A percentile compares a stretch with the other conserved stretches of the same genome.
Conservation (phyloP, 92 coral and sea anemone genomes). For the Palythoa caribaeorum region DNA sequence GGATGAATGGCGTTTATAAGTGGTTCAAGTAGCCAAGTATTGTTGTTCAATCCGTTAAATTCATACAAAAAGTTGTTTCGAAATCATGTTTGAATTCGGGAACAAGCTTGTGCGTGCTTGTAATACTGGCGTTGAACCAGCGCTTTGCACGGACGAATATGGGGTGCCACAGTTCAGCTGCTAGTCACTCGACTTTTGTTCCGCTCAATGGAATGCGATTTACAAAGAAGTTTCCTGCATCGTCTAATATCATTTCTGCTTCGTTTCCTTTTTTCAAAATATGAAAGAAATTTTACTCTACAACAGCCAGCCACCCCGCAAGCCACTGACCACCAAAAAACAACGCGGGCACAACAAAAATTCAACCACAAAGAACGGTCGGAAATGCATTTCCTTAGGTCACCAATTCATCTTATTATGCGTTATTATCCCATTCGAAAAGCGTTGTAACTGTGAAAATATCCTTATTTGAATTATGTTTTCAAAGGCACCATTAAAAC, state of each 20-base stretch:
- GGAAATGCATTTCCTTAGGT: background rate
- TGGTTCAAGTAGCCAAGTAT: background rate
- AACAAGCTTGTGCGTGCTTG: too few relatives aligned
- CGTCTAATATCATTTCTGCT: background rate
- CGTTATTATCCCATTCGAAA: background rate
- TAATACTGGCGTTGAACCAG: background rate
- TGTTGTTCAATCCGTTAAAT: background rate
- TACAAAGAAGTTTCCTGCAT: background rate
- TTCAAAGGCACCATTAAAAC: background rate
- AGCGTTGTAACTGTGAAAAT: background rate
- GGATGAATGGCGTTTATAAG: background rate
- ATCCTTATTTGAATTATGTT: background rate
- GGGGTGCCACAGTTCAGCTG: background rate
- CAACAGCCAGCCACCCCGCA: background rate
- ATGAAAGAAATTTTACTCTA: background rate
- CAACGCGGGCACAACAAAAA: background rate
- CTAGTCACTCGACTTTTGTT: background rate
- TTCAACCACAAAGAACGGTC: background rate
- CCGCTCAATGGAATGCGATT: background rate
- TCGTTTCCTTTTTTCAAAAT: background rate
- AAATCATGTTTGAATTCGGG: background rate
- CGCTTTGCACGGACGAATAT: background rate
- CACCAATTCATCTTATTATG: too few relatives aligned
- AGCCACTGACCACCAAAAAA: slow-evolving; percentile 7
- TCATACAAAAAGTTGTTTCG: background rate